These are phyloP conservation scores for Ciconia boyciana DNA, from an alignment of 2,113 vertebrate genomes.

Conservation along the genomic window DNA sequence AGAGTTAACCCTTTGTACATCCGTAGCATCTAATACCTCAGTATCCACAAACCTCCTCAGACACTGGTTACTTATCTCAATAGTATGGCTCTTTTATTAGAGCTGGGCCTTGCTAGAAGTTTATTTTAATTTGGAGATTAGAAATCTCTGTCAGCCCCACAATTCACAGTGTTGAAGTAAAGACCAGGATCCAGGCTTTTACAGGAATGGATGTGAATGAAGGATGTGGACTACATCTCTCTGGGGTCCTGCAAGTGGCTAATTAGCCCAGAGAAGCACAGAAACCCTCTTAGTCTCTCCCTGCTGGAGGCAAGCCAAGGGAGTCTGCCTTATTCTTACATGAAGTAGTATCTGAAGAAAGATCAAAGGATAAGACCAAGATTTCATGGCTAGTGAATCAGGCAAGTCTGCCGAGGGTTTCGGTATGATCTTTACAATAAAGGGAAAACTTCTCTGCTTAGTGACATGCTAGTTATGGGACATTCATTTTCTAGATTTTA, in stretches of 20 bases:
- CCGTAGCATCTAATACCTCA: background rate
- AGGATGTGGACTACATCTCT: background rate
- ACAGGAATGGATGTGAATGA: background rate
- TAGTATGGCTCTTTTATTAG: accelerated
- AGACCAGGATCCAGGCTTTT: background rate
- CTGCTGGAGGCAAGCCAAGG: constrained; percentile 23
- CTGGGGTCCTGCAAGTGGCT: background rate
- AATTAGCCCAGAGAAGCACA: background rate
- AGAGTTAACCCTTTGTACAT: background rate
- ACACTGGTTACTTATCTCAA: background rate
- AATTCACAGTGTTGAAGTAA: background rate
- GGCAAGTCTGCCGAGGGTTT: background rate
- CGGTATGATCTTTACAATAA: background rate
- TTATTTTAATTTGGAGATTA: background rate
- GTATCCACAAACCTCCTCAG: background rate
- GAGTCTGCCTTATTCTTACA: constrained; percentile 1
- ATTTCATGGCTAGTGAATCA: constrained; percentile 35
- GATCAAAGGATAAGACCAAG: constrained; percentile 42
- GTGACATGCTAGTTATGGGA: background rate
- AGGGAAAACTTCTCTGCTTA: background rate
- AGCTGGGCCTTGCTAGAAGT: background rate
- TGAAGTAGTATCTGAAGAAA: constrained; percentile 29
- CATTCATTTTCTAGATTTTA: background rate
- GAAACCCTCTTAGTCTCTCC: constrained; percentile 1
- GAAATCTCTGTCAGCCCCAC: background rate